These are phyloP conservation scores for Harpegnathos saltator DNA, from an alignment of 1,140 invertebrate species.

Conservation along the genomic window DNA sequence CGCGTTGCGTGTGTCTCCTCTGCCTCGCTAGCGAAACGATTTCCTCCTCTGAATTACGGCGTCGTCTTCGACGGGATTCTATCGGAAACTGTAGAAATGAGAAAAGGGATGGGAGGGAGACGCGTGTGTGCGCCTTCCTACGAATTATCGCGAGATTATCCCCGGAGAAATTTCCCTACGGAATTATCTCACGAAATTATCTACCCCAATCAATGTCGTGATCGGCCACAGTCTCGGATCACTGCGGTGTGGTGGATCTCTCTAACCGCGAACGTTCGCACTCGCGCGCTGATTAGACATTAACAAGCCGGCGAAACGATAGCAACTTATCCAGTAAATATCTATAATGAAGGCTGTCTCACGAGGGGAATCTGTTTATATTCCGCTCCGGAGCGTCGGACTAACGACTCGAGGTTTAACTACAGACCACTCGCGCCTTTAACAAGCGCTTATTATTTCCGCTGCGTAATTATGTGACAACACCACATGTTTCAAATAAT, in stretches of 20 bases:
- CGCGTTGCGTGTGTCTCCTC: too few relatives aligned
- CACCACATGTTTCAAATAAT: background rate
- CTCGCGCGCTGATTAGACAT: background rate
- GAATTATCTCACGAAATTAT: background rate
- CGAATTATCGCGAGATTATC: background rate
- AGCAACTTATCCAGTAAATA: background rate
- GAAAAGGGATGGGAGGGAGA: too few relatives aligned
- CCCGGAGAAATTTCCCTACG: too few relatives aligned
- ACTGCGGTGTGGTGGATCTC: background rate
- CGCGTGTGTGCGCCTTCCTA: background rate
- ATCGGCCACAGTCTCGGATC: background rate
- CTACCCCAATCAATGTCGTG: background rate
- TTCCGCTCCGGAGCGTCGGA: background rate
- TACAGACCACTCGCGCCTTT: background rate
- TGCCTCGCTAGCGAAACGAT: too few relatives aligned
- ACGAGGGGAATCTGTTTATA: background rate
- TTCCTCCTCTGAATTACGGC: too few relatives aligned
- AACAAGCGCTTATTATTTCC: conserved; percentile 24
- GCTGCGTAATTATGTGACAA: background rate
- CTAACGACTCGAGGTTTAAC: background rate
- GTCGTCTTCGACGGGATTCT: too few relatives aligned
- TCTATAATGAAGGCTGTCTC: background rate
- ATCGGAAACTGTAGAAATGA: conserved; percentile 3
- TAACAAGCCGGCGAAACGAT: background rate
- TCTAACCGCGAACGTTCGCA: background rate